Evolutionary conservation across 2,888 invertebrate genomes (phyloP).

Genomic region (Phasia obesa): DNA sequence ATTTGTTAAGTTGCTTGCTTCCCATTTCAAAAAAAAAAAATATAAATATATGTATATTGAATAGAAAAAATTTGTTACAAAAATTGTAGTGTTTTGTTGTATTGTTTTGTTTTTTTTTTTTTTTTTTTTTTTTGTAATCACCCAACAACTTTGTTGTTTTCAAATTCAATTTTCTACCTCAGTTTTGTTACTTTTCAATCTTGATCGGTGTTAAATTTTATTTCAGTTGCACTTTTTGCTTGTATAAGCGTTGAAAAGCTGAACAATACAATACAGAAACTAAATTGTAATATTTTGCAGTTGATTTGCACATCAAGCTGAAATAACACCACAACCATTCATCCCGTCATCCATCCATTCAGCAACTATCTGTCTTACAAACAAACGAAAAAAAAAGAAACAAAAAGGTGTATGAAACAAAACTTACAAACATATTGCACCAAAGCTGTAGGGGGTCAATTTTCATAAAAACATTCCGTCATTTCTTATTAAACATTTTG

Average conservation of each 20-base stretch:
- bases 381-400: conserved; percentile 9
- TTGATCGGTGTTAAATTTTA: conserved; percentile 66
- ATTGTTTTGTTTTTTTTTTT: neutral
- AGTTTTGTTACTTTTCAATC: conserved; percentile 63
- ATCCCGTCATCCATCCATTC: conserved; percentile 35
- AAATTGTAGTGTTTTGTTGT: conserved; percentile 29
- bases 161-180: conserved; percentile 49
- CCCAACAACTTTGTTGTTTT: conserved; percentile 46
- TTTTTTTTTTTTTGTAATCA: conserved; percentile 41
- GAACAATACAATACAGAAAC: conserved; percentile 19
- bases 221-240: conserved; percentile 23
- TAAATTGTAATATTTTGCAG: conserved; percentile 52
- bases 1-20: conserved; percentile 58
- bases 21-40: conserved; percentile 49
- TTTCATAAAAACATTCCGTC: conserved; percentile 68
- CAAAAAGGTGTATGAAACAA: neutral
- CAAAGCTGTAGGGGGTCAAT: conserved; percentile 68
- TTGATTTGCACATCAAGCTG: conserved; percentile 60
- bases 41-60: conserved; percentile 7
- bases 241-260: conserved; percentile 54
- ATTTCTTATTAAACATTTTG: conserved; percentile 63
- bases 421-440: conserved; percentile 49
- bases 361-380: conserved; percentile 35
- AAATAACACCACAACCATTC: conserved; percentile 47
- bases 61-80: conserved; percentile 46